Evolutionary conservation across 2,797 vertebrate species (phyloP), one percentile per base, ranked within the genome.

Genomic region (Fundulus diaphanus): DNA sequence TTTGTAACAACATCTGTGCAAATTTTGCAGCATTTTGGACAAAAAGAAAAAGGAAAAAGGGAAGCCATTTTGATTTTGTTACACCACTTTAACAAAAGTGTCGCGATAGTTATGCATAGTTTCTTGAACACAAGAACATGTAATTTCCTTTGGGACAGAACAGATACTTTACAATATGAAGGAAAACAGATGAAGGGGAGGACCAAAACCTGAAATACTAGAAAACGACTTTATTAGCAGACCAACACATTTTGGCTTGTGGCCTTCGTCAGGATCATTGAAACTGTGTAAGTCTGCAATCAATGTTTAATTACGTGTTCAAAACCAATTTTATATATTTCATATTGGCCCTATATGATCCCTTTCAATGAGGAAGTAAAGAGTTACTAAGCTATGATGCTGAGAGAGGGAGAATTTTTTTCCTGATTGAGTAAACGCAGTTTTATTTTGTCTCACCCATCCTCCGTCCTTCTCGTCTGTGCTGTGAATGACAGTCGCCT

Each of bases 241-340:
- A 42, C 40, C 40, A 42, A 3, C 40, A 11, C 40, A 5, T 42
- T 42, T 42, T 42, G 40, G 40, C 40, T 42, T 42, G 40, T 42
- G 40, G 40, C 5, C 40, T 42, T 42, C 40, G 11, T 11, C 40
- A 42, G 40, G 40, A 11, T 42, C 7, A 42, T 42, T 42, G 40
- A 42, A 42, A 42, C 11, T 11, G 11, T 42, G 11, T n/a, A 95
- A 94, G 90, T 90, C 88, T 84, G 83, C 85, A 92, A 94, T 95
- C 92, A 94, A 95, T 95, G 93, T 94, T 95, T 94, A 91, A 95
- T 94, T 92, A 94, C 92, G 90, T 79, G 85, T 90, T 94, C 76
- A 73, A 93, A 90, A 91, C 89, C 89, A 75, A 91, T 88, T 83
- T 82, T 93, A 82, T 87, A 83, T 87, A 88, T 93, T 92, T 93